phyloP scores from a whole-genome alignment of 2,113 vertebrate species.

The Poeciliopsis turrubarensis region DNA sequence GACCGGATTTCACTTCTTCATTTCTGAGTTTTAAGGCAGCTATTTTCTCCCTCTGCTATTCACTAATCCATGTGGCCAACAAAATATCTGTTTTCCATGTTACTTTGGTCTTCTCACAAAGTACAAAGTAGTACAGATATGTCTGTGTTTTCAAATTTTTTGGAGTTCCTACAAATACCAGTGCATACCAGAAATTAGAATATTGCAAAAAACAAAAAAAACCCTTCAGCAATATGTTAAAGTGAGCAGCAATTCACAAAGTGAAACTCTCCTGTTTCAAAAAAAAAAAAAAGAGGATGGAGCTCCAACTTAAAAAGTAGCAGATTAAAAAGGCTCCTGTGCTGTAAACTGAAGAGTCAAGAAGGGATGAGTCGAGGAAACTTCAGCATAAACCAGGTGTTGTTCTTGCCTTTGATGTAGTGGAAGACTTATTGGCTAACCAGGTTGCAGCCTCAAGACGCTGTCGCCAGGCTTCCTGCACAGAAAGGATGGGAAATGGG shows the following conservation, averaged over 20 bases:
- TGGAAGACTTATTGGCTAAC: conserved; percentile 20
- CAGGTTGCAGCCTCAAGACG: conserved; percentile 31
- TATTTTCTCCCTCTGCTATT: neutral
- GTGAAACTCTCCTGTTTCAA: too few relatives aligned
- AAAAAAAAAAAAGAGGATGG: too few relatives aligned
- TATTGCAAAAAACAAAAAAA: too few relatives aligned
- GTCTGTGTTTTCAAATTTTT: too few relatives aligned
- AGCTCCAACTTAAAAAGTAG: neutral
- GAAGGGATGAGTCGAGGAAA: neutral
- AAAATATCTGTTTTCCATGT: neutral
- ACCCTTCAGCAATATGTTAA: too few relatives aligned
- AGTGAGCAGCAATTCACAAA: too few relatives aligned
- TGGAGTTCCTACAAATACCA: too few relatives aligned
- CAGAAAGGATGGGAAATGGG: conserved; percentile 16
- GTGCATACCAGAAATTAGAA: too few relatives aligned
- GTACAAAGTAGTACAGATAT: too few relatives aligned
- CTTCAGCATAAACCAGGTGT: neutral
- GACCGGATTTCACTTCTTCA: conserved; percentile 46
- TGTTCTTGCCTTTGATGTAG: conserved; percentile 12
- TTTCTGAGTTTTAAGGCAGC: neutral
- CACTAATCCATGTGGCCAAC: neutral
- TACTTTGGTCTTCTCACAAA: neutral
- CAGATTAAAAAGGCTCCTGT: neutral
- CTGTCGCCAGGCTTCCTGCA: conserved; percentile 34
- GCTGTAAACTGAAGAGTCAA: conserved; percentile 6